Base-by-base conservation (phyloP, 2,797 vertebrate species). In the Craterocephalus amniculus region DNA sequence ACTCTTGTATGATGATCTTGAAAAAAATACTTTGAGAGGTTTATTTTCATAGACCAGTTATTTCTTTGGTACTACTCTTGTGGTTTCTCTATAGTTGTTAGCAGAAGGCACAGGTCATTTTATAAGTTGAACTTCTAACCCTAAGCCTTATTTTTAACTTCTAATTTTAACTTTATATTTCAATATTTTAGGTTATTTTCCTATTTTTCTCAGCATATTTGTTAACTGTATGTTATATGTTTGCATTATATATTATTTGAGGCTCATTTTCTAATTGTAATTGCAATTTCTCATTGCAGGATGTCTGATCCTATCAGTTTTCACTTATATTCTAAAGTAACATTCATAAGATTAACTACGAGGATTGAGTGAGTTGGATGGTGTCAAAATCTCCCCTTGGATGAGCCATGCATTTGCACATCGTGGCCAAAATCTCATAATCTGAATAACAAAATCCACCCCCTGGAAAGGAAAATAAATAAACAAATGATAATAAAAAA, bases 401-500 rank as follows among this genome's bases (percentile, higher is more conserved):
- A 64, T 56, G 31, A 71, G 4, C 29, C 51, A 66, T 24, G 22
- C 20, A 73, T 24, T 58, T 14, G 45, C 22, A 57, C 3, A 6
- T 31, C 31, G 18, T 35, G 9, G 27, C 24, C 11, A 13, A 6
- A 8, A 74, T 4, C 2, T 43, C 2, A 61, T 34, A 43, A 43
- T 69, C 34, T 58, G 4, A 40, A 59, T 7, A 12, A 64, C 38
- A 72, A 62, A 76, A 72, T 56, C 36, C 51, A 43, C 12, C 52
- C 74, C 29, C 59, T 38, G 72, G n/a, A 70, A 83, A 72, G 35
- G 64, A 79, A 72, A 49, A 34, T 34, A 31, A 63, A 32, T 56
- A 49, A 48, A 49, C 22, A 14, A 32, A 63, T 16, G 18, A 65
- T 35, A 78, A 54, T 56, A 80, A 69, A 63, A 60, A 52, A 71